Evolutionary conservation across 2,888 invertebrate species (phyloP).

Genomic region (Abscondita cerata): DNA sequence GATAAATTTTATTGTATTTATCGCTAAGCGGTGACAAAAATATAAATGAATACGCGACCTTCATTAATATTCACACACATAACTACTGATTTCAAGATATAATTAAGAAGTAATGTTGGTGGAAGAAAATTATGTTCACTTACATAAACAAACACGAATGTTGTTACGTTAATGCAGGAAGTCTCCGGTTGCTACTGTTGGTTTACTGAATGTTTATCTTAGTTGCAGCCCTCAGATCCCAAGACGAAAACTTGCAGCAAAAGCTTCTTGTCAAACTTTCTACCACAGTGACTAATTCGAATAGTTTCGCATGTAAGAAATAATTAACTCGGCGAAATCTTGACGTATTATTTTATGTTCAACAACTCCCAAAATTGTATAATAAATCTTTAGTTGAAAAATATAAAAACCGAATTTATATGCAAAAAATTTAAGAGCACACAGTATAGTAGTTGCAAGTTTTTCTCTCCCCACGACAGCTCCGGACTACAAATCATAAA

Average conservation of each 20-base stretch:
- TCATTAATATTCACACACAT: neutral
- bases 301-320: constrained; percentile 47
- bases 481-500: constrained; percentile 49
- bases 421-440: constrained; percentile 21
- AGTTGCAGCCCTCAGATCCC: constrained; percentile 36
- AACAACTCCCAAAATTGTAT: no score
- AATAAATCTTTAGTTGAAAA: constrained; percentile 10
- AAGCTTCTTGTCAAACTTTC: constrained; percentile 39
- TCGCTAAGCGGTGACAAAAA: constrained; percentile 32
- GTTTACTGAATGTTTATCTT: constrained; percentile 38
- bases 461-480: constrained; percentile 38
- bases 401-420: constrained; percentile 19
- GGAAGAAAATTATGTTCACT: constrained; percentile 14
- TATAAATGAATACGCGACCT: constrained; percentile 29
- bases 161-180: constrained; percentile 20
- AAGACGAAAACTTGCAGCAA: constrained; percentile 40
- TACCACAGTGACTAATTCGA: constrained; percentile 40
- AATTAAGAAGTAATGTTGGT: neutral
- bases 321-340: constrained; percentile 50
- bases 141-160: constrained; percentile 21
- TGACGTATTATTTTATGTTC: constrained; percentile 41
- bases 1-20: constrained; percentile 38
- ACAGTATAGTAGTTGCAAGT: constrained; percentile 28
- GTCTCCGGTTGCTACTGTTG: constrained; percentile 29
- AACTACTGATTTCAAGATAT: neutral